Percentiles rank a stretch among this genome's conserved stretches.
These are phyloP conservation scores for Timema podura DNA, from an alignment of 2,888 invertebrate genomes.

Conservation along the genomic window DNA sequence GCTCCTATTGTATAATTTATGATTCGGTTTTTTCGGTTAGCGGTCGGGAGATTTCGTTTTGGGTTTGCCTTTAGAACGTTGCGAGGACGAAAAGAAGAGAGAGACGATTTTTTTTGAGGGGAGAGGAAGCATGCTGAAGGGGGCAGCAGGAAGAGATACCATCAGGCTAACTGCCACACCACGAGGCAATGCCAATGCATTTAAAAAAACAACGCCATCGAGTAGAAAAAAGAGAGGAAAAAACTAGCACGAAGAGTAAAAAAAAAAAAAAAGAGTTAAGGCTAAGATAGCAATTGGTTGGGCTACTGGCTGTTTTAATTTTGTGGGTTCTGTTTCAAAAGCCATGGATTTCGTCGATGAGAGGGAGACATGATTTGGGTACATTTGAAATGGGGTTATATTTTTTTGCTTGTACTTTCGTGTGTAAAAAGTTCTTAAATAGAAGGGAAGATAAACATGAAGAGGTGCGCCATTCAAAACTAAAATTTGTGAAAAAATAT, in stretches of 20 bases:
- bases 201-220: slow-evolving; percentile 1
- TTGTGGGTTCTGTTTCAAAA: slow-evolving; percentile 3
- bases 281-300: slow-evolving; percentile 3
- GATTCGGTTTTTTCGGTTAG: slow-evolving; percentile 25
- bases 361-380: not conserved
- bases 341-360: slow-evolving; percentile 6
- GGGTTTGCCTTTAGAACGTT: no score
- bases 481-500: no score
- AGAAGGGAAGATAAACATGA: no score
- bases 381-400: no score
- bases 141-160: no score
- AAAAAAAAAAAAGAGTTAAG: slow-evolving; percentile 8
- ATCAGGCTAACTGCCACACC: no score
- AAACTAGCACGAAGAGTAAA: not conserved
- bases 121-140: no score
- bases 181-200: not conserved
- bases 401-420: no score
- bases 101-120: no score
- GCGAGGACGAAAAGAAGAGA: no score
- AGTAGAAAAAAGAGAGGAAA: not conserved
- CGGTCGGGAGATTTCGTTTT: slow-evolving; percentile 14
- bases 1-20: slow-evolving; percentile 32
- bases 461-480: no score
- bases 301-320: slow-evolving; percentile 3
- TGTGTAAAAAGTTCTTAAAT: no score